Base-by-base conservation (phyloP, 2,888 invertebrate species). In the Drosophila setosimentum region DNA sequence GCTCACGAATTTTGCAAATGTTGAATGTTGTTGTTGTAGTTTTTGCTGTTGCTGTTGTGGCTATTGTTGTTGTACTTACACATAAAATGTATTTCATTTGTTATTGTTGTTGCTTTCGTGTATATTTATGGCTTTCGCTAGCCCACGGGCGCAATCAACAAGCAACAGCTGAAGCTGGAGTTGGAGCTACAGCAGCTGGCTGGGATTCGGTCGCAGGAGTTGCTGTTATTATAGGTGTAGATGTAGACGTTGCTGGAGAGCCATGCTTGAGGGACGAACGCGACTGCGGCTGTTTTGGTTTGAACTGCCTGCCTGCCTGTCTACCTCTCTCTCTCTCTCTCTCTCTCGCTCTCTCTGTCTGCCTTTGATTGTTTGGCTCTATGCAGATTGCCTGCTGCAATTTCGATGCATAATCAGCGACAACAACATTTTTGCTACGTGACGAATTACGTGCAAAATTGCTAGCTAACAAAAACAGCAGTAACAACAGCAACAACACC, bases 401-500 rank as follows among this genome's bases (percentile, higher is more conserved):
- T 85, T 89, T 79, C 80, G 76, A 89, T 85, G 85, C 82, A 87
- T 80, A 85, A 89, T 89, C 85, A 85, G 73, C 82, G 78, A 71
- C 72, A 87, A 69, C 83, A 84, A 18, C 35, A 27, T 49, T 68
- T 69, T 69, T 59, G 75, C 82, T 82, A 89, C 89, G 85, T 89
- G 89, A 89, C 85, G 89, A 89, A 85, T 84, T 82, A 89, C 78
- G 76, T 87, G 87, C 88, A 82, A 87, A 89, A 87, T 85, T 87
- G 80, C 82, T 58, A 68, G 67, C 73, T 63, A 75, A 58, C 59
- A 73, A 73, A 54, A 64, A 35, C 65, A 60, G 24, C 35, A 35
- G n/a, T n/a, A 33, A 33, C 18, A 55, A 37, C 55, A 37, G 4
- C 35, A 37, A 55, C 42, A n/a, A 40, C 37, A 37, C 1, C 42